A percentile compares a stretch with the other conserved stretches of the same genome.
These are phyloP conservation scores for Lerema accius DNA, from an alignment of 1,140 invertebrate genomes.

Conservation along the genomic window DNA sequence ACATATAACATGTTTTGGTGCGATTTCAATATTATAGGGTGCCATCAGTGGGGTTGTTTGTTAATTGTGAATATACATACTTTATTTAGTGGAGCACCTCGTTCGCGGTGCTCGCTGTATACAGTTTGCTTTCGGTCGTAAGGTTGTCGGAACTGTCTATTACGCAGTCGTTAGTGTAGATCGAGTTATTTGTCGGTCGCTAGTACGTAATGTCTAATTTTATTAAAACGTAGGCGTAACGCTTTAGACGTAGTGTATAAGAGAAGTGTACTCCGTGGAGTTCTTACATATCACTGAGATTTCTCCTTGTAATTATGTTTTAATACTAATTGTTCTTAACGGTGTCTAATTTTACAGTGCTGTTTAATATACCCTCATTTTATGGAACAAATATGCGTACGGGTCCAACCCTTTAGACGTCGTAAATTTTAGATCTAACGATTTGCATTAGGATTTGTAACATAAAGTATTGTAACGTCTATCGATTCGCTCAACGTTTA, in stretches of 20 bases:
- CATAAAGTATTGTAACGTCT: constrained; percentile 68
- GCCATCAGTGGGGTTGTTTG: constrained; percentile 78
- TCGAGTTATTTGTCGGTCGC: constrained; percentile 57
- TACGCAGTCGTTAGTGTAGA: constrained; percentile 49
- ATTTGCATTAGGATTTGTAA: constrained; percentile 73
- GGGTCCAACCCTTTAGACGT: constrained; percentile 81
- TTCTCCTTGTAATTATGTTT: constrained; percentile 78
- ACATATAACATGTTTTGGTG: constrained; percentile 63
- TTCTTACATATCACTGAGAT: constrained; percentile 82
- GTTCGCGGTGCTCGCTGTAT: constrained; percentile 30
- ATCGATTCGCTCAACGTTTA: constrained; percentile 81
- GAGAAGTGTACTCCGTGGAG: constrained; percentile 75
- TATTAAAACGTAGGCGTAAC: constrained; percentile 69
- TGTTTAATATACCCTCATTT: constrained; percentile 69
- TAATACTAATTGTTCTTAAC: constrained; percentile 54
- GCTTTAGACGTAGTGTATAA: constrained; percentile 78
- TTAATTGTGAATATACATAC: constrained; percentile 57
- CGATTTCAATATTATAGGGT: constrained; percentile 65
- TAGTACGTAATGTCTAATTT: constrained; percentile 68
- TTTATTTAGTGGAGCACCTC: constrained; percentile 62
- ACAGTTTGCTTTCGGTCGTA: constrained; percentile 42
- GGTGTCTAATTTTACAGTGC: constrained; percentile 67
- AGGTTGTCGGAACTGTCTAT: constrained; percentile 42
- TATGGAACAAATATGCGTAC: constrained; percentile 74
- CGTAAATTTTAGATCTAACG: constrained; percentile 76